Percentiles rank a stretch among this genome's conserved stretches.
These are phyloP conservation scores for Panorpa germanica DNA, from an alignment of 2,888 invertebrate genomes.

Conservation along the genomic window DNA sequence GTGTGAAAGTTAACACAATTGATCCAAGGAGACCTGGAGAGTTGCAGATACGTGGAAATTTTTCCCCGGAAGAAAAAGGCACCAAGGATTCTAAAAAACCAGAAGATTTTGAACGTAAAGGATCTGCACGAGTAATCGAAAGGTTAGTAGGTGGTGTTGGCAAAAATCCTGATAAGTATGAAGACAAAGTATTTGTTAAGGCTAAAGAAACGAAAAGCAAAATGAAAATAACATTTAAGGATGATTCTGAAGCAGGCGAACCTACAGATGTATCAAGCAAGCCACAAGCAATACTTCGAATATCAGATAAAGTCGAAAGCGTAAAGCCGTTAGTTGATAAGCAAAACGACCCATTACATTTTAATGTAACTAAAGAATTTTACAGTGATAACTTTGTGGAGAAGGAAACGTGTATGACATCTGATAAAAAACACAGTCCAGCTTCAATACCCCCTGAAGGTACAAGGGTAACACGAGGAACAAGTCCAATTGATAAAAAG, in stretches of 20 bases:
- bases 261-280: constrained; percentile 16
- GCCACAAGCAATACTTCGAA: constrained; percentile 20
- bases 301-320: constrained; percentile 13
- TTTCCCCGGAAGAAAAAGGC: constrained; percentile 25
- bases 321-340: constrained; percentile 5
- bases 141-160: constrained; percentile 7
- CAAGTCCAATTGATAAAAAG: constrained; percentile 23
- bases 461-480: constrained; percentile 19
- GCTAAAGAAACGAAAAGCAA: constrained; percentile 1
- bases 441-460: no score
- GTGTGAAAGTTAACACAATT: constrained; percentile 18
- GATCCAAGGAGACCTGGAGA: constrained; percentile 20
- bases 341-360: background rate
- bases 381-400: no score
- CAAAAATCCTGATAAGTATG: constrained; percentile 5
- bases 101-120: constrained; percentile 25
- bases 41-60: constrained; percentile 16
- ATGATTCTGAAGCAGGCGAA: constrained; percentile 1
- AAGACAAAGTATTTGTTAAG: constrained; percentile 1
- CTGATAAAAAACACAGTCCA: no score
- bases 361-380: no score
- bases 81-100: constrained; percentile 24
- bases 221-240: background rate
- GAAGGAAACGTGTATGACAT: no score
- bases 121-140: no score